These are phyloP conservation scores for Empis stercorea DNA, from an alignment of 2,888 invertebrate genomes.

Conservation along the genomic window DNA sequence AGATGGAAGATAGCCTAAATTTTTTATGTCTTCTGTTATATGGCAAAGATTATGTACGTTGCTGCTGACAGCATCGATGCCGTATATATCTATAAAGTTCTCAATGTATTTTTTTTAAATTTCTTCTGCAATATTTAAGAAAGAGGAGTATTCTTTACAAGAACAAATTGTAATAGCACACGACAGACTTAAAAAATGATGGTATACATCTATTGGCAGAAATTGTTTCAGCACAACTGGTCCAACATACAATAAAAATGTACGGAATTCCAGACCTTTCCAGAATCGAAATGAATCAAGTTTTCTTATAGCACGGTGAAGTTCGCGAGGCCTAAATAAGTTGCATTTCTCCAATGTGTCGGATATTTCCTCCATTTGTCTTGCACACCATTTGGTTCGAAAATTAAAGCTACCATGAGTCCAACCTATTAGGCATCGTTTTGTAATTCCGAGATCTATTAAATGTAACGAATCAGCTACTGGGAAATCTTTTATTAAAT, in stretches of 20 bases:
- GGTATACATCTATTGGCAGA: slow-evolving; percentile 6
- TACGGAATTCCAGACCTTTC: slow-evolving; percentile 16
- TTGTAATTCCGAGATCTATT: slow-evolving; percentile 14
- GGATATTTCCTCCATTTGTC: no score
- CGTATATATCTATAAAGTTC: no score
- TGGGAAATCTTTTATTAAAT: slow-evolving; percentile 16
- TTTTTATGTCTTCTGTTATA: no score
- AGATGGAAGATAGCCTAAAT: no score
- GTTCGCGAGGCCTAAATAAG: slow-evolving; percentile 10
- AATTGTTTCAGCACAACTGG: slow-evolving; percentile 13
- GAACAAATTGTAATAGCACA: slow-evolving; percentile 7
- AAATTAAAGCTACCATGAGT: not conserved
- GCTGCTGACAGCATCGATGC: no score
- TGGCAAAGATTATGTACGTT: no score
- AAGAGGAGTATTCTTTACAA: slow-evolving; percentile 6
- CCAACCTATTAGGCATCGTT: not conserved
- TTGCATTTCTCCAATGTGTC: slow-evolving; percentile 9
- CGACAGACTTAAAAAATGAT: slow-evolving; percentile 8
- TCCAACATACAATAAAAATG: slow-evolving; percentile 15
- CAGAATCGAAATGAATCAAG: slow-evolving; percentile 14
- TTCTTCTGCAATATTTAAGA: slow-evolving; percentile 10
- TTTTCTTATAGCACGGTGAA: slow-evolving; percentile 13
- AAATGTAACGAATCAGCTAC: slow-evolving; percentile 16
- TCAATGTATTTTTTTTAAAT: no score
- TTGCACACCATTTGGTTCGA: not conserved